Evolutionary conservation across 2,797 vertebrate species (phyloP), one percentile per base, ranked within the genome.

Genomic region (Dromococcyx pavoninus): DNA sequence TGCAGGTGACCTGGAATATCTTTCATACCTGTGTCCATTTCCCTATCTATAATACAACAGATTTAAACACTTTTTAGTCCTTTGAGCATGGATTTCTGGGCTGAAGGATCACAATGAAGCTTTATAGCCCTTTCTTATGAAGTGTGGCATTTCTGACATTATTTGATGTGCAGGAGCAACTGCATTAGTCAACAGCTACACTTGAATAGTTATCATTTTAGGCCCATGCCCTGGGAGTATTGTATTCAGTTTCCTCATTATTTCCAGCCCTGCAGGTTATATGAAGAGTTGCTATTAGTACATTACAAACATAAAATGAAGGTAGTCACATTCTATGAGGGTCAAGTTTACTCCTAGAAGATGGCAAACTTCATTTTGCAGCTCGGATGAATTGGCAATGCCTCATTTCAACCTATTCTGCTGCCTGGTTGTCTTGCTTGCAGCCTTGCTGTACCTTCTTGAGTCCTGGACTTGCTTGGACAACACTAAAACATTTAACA

Each of bases 71-170:
- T 60, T 91, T 81, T 77, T n/a, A 85, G 83, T 74, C 79, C 41
- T 95, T 94, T 88, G 81, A 93, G 84, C 39, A 4, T 56, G 72
- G 77, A 65, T 94, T 97, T 95, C 91, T 91, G 94, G 93, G 86
- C 88, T 95, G 93, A 83, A 84, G 87, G 82, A 94, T 86, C 93
- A 95, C 97, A 97, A 93, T 95, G 93, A 97, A 96, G 93, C 95
- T 97, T 96, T 97, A 96, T 62, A 91, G 90, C 69, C 86, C 73
- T 82, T 91, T 89, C 92, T 95, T 95, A 96, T 94, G 89, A 91
- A 97, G 96, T 93, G 89, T 96, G 96, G 94, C 96, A 92, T 95
- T 97, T 97, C 94, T 97, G 96, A 97, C 96, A 96, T 96, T 93
- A 95, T 97, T 96, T 96, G 97, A 96, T 95, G 96, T 39, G 69